A percentile compares a stretch with the other conserved stretches of the same genome.
Evolutionary conservation across 2,797 vertebrate genomes (phyloP).

Genomic region (Labeo calbasu): DNA sequence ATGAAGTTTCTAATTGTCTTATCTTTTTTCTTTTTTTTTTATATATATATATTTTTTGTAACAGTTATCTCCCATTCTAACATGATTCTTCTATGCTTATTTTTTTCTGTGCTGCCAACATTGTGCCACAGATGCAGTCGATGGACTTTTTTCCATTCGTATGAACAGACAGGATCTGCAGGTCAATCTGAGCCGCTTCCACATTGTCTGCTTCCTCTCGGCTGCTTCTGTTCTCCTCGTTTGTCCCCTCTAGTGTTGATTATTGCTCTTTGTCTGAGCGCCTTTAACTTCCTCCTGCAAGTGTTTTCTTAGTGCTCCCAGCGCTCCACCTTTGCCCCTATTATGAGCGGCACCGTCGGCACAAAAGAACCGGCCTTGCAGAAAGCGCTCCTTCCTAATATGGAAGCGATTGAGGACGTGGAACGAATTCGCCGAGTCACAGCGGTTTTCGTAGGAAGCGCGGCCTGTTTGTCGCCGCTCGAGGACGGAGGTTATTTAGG

Average conservation of each 20-base stretch:
- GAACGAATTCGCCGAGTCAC: conserved; percentile 61
- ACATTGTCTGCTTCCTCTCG: conserved; percentile 29
- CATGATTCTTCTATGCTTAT: neutral
- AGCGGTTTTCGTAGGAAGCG: conserved; percentile 53
- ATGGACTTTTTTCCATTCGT: conserved; percentile 31
- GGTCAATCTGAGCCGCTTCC: conserved; percentile 17
- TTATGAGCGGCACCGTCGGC: conserved; percentile 31
- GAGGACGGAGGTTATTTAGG: conserved; percentile 49
- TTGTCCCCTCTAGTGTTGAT: conserved; percentile 14
- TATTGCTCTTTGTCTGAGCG: conserved; percentile 27
- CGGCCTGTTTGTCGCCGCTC: conserved; percentile 58
- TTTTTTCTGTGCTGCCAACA: neutral
- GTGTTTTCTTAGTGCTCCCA: conserved; percentile 44
- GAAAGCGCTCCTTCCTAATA: conserved; percentile 76
- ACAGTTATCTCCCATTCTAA: neutral
- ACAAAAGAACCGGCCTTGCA: conserved; percentile 35
- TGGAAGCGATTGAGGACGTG: conserved; percentile 65
- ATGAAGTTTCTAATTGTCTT: too few relatives aligned
- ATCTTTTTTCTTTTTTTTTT: too few relatives aligned
- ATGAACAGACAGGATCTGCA: neutral
- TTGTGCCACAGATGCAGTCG: neutral
- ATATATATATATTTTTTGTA: too few relatives aligned
- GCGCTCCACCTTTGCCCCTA: conserved; percentile 41
- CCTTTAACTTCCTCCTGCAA: conserved; percentile 42
- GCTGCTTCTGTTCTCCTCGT: conserved; percentile 31